Conservation (phyloP, 53 echinoderm and acorn worm genomes). For the Mesocentrotus franciscanus region DNA sequence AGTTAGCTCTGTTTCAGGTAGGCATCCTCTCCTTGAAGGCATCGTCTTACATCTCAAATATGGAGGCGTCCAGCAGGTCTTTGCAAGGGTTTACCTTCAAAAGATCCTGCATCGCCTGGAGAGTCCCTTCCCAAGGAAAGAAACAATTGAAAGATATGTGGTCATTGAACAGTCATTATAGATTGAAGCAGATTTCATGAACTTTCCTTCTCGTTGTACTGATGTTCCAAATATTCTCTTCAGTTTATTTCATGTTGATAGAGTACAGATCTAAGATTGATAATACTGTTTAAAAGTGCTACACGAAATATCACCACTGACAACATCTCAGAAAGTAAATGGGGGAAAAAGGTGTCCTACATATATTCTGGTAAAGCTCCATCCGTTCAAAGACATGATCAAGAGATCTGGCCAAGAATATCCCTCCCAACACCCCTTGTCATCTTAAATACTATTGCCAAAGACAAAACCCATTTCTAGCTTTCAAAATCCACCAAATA, state of each 20-base stretch:
- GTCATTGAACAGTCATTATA: neutral
- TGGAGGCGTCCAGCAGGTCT: neutral
- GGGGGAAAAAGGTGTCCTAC: neutral
- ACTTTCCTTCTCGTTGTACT: neutral
- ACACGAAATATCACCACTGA: neutral
- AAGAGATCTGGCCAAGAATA: neutral
- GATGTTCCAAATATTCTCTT: neutral
- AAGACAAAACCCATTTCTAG: neutral
- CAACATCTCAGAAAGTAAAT: neutral
- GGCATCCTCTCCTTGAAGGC: neutral
- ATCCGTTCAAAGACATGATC: neutral
- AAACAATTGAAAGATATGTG: neutral
- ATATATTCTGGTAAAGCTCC: neutral
- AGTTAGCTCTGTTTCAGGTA: neutral
- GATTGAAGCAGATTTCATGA: neutral
- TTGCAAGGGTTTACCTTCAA: neutral
- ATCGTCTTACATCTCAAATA: neutral
- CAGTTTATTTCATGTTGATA: constrained; percentile 35
- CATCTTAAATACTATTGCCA: constrained; percentile 39
- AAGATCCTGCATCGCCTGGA: neutral
- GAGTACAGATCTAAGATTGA: constrained; percentile 35
- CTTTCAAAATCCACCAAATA: neutral
- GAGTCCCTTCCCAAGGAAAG: neutral
- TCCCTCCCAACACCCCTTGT: neutral
- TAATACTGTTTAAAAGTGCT: constrained; percentile 51